Evolutionary conservation across 2,888 invertebrate species (phyloP), one percentile per base, ranked within the genome.

Genomic region (Sesia bembeciformis): DNA sequence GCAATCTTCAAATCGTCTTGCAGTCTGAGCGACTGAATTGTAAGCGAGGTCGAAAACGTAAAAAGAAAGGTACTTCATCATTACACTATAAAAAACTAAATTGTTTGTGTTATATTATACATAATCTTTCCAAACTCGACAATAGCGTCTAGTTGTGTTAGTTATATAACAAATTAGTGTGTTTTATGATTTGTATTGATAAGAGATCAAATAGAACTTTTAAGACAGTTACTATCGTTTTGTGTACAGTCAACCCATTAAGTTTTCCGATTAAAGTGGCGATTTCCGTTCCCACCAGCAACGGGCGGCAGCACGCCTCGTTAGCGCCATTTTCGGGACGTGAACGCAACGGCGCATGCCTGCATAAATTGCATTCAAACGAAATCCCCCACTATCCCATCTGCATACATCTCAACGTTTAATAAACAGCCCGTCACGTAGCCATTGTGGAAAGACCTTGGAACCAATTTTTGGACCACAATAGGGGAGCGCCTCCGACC

Each of bases 261-360:
- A 2, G 3, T 42, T 42, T 6, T 42, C 7, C 7, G 5, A 7
- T 23, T 49, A 49, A 49, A 49, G 23, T 23, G 43, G 52, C 63
- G 74, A 68, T 76, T 84, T 84, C 84, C 81, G 81, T 84, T 82
- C 84, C 77, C 85, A 82, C 71, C 66, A 68, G 58, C 70, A 66
- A 60, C 61, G 62, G 68, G 63, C 61, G 68, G 62, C 66, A 69
- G 73, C 70, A 72, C 64, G 78, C 71, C 77, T 84, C 76, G 84
- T 85, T 87, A 83, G 70, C 73, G 74, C 65, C 64, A 80, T 84
- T 85, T 85, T 85, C 81, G 81, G 83, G 85, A 87, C 86, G 86
- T 84, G 84, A 85, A 81, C 78, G 74, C 79, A 78, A 80, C 82
- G 66, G 81, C 84, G 84, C 84, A 84, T 84, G 84, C 77, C 75